Base-by-base conservation (phyloP, 2,797 vertebrate species). In the Bovichtus diacanthus region DNA sequence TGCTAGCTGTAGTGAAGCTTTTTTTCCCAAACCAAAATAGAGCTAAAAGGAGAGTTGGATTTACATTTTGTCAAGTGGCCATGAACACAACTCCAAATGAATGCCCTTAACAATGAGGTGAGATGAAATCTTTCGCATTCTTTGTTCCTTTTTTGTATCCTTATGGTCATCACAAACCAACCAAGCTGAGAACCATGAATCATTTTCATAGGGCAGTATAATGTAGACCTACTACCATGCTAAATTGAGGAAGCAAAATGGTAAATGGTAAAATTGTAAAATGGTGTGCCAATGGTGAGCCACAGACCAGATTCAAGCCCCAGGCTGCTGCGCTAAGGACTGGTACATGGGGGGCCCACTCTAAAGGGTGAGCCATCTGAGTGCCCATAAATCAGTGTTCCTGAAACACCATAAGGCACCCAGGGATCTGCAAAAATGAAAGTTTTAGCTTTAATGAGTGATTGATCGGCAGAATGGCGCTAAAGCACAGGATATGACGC, bases 401-500 rank as follows among this genome's bases (percentile, higher is more conserved):
- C 29, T 34, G 25, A 36, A 59, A 51, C 1, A 18, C 44, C 15
- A 43, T 21, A 19, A 47, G 15, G 3, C 47, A 46, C 23, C 1
- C 2, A 6, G 41, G 6, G 50, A 49, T 38, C 12, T 29, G 27
- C 6, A 60, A 27, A 49, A 62, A 19, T 67, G 23, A 0, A 63
- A 46, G 2, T 11, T 63, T 63, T 41, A 34, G n/a, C 36, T 51
- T 4, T 21, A 25, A 58, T 29, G 8, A 59, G 15, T 51, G 23
- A 71, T 41, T 23, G 38, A 75, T 70, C 21, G 27, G 10, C 13
- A 31, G 41, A 63, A 46, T 81, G 34, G 70, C 0, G 11, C 5
- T 53, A 1, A 60, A 63, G 19, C 41, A 34, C 70, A 70, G 84
- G 78, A 88, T 47, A 75, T 83, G 81, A 87, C 38, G 4, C 50